A percentile compares a stretch with the other conserved stretches of the same genome.
Evolutionary conservation across 37 sponge, comb jelly and placozoan genomes (phyloP).

Genomic region (Aphrocallistes beatrix): DNA sequence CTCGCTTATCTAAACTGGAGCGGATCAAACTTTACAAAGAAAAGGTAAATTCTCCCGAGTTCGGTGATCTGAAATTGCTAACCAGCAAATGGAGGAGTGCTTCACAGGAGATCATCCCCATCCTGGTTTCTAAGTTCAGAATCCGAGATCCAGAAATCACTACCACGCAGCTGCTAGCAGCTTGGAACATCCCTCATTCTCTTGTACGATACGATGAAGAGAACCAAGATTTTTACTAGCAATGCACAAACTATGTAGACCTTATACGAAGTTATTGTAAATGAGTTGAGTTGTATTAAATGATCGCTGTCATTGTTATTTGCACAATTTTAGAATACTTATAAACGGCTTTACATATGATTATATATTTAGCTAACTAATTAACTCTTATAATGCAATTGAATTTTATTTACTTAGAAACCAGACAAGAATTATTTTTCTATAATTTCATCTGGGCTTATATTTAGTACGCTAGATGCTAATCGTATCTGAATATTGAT

Average conservation of each 20-base stretch:
- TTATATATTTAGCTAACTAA: no score
- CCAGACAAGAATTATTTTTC: neutral
- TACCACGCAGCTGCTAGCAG: neutral
- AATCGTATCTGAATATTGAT: neutral
- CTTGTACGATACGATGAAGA: neutral
- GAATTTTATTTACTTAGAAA: neutral
- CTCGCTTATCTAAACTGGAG: neutral
- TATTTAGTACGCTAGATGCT: neutral
- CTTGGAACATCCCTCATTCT: neutral
- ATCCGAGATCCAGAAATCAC: neutral
- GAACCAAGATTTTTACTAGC: neutral
- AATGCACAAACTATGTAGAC: no score
- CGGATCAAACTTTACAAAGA: neutral
- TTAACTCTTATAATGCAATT: no score
- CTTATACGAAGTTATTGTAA: no score
- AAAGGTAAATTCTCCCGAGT: neutral
- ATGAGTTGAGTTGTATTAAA: no score
- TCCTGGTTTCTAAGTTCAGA: neutral
- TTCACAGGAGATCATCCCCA: constrained; percentile 6
- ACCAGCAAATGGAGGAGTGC: neutral
- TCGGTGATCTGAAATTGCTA: neutral
- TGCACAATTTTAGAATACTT: no score
- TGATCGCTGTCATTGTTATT: no score
- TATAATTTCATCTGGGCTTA: neutral
- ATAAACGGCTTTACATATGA: no score